Base-by-base conservation (phyloP, 2,113 vertebrate species). In the Suncus etruscus region DNA sequence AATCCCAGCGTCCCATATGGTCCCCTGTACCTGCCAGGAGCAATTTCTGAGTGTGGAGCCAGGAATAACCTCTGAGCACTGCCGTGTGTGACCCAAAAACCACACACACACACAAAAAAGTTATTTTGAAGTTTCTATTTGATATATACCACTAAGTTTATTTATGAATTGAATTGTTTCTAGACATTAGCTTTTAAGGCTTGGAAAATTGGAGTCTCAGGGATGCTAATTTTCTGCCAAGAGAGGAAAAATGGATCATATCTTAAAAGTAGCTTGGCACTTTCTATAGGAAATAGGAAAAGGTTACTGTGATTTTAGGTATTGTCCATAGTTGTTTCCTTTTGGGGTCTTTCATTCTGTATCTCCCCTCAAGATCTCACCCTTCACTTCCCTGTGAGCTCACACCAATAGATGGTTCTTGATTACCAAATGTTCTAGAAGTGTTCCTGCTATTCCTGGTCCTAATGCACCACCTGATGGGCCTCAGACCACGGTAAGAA, bases 261-360 rank as follows among this genome's bases (percentile, higher is more conserved):
- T 89, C 50, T 91, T 25, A 72, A 87, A 76, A 69, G 75, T 14
- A 11, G n/a, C 79, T 70, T 85, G 82, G 54, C 83, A 79, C 45
- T 61, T 74, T 80, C 45, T 84, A 1, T 39, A 39, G 83, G 87
- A 89, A 88, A 75, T 80, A 54, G 68, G 48, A 74, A 82, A 86
- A 54, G 32, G 20, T 51, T 48, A 86, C 15, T 90, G 32, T 86
- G 85, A 73, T 65, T 63, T 27, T 80, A 25, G 5, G 47, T 39
- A 22, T 80, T 80, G 8, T 73, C 72, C 63, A 74, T 78, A 32
- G 58, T 69, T 89, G 32, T 85, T 94, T 83, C 51, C 76, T 73
- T 39, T 11, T 76, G 63, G 79, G 51, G 90, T 96, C 96, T 96
- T 94, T 92, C 96, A 73, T 80, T 77, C 77, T 72, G 69, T 87